Evolutionary conservation across 2,888 invertebrate genomes (phyloP), one percentile per base, ranked within the genome.

Genomic region (Plutella xylostella): DNA sequence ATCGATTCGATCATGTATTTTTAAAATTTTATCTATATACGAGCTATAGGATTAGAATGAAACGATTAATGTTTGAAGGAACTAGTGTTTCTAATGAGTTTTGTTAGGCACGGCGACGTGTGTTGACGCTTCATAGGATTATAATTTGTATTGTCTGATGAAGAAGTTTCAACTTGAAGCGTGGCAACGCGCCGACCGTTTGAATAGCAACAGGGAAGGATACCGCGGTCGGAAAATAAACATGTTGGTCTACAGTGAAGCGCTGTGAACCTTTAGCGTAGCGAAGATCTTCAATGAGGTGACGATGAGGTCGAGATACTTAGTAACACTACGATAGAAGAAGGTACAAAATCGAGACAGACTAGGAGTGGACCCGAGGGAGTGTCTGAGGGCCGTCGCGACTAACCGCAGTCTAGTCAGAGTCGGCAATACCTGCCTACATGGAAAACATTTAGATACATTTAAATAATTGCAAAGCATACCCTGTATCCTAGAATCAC

Each of bases 401-500:
- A 18, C 17, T 56, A 54, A 56, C 58, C 63, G 67, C 54, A 62
- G 60, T 59, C 66, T 58, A 63, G 58, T 64, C 65, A 58, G 68
- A 15, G 57, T 63, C 59, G 76, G 73, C 73, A 65, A 68, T 57
- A 66, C 19, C 71, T 77, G 82, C 76, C 79, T 71, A 75, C 71
- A 68, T 74, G 76, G 77, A 73, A 75, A 83, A 84, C 75, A 76
- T 85, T 86, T 87, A 79, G 80, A 82, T 72, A 89, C 87, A 87
- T 88, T 87, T 88, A 91, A 90, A 91, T 90, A 92, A 92, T 91
- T 91, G 92, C 91, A 92, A 92, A 92, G 91, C 92, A 91, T 93
- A 93, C 93, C 93, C 93, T 93, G 93, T 93, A 92, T 92, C 92
- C 92, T 92, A 92, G 87, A 89, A 89, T 90, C 90, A 90, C 90